Base-by-base conservation (phyloP, 2,797 vertebrate genomes). In the Triplophysa yarkandensis region DNA sequence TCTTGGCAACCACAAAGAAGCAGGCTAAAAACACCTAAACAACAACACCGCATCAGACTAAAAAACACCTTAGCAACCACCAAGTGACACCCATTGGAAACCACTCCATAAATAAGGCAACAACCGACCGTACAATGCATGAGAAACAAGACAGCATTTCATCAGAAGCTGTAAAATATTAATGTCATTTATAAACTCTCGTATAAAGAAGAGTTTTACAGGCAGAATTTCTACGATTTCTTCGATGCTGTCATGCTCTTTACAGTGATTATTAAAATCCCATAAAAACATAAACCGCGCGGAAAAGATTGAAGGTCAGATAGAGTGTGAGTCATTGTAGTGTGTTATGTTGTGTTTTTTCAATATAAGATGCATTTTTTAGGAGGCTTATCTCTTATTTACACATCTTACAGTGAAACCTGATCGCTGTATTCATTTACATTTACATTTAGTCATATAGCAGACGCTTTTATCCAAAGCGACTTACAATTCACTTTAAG, bases 221-320 rank as follows among this genome's bases (percentile, higher is more conserved):
- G 21, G 17, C 48, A 55, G 60, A 55, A 43, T 17, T 19, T 19
- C 39, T 3, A 55, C 55, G 41, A 13, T 50, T 32, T 7, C 43
- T 60, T 60, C 27, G 8, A 10, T 23, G 27, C 39, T 16, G 13
- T 48, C 57, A 25, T 39, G 19, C n/a, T 60, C 8, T 46, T 62
- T 61, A 32, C 54, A 17, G 6, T 50, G 21, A 34, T 48, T 39
- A 65, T 48, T 54, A 25, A 25, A 25, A 54, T 14, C 23, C 27
- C 50, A 25, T 25, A 25, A 27, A 50, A 27, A 10, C 8, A 50
- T 50, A 48, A 48, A 54, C 50, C 13, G 21, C 14, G 21, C 21
- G 11, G 21, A 62, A 72, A 61, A 55, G 52, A 55, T 36, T 67
- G 64, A 71, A 68, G 54, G 28, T 57, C 28, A 30, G 32, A 65